Conservation (phyloP, 2,888 invertebrate genomes). For the Pomacea canaliculata region DNA sequence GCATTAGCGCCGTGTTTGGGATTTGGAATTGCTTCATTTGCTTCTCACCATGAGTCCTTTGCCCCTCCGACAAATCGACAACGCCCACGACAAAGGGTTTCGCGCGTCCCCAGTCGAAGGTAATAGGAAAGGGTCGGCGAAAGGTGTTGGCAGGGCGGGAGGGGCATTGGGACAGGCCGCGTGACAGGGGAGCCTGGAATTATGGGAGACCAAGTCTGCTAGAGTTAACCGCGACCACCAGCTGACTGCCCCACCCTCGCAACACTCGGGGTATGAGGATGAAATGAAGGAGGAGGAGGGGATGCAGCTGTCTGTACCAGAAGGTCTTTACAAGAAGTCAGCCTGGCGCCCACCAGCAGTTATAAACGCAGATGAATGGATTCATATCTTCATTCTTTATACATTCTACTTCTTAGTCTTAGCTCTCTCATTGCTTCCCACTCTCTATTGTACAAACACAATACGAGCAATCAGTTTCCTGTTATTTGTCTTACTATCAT, state of each 20-base stretch:
- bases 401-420: too few species aligned
- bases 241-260: background rate
- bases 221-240: background rate
- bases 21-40: slow-evolving; percentile 5
- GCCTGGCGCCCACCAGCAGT: too few species aligned
- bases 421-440: too few species aligned
- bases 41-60: background rate
- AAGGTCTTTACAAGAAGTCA: too few species aligned
- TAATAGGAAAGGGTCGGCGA: background rate
- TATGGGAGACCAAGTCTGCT: background rate
- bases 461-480: too few species aligned
- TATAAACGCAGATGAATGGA: too few species aligned
- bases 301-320: too few species aligned
- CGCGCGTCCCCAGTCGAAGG: background rate
- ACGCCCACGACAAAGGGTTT: background rate
- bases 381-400: too few species aligned
- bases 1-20: background rate
- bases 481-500: too few species aligned
- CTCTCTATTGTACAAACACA: too few species aligned
- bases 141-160: background rate
- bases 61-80: background rate
- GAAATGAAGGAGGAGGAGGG: too few species aligned
- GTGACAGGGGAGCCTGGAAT: background rate
- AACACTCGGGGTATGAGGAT: too few species aligned
- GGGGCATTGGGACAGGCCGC: background rate